Conservation (phyloP, 2,113 vertebrate species). For the Leptodactylus fuscus region DNA sequence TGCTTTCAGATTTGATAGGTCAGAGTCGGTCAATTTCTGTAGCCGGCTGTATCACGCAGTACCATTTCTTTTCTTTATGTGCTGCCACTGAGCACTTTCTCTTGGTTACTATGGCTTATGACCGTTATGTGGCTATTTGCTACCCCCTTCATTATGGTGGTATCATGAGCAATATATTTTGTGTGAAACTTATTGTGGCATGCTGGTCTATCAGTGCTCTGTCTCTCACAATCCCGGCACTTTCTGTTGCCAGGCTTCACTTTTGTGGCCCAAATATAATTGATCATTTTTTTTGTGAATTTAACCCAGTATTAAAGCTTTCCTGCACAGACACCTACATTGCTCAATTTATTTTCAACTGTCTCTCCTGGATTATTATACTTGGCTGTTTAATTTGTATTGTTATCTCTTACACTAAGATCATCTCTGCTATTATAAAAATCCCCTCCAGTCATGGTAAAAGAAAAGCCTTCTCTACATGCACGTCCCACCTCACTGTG, state of each 20-base stretch:
- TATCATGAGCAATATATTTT: conserved; percentile 21
- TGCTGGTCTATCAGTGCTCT: conserved; percentile 43
- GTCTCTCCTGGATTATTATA: conserved; percentile 40
- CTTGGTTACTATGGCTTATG: conserved; percentile 46
- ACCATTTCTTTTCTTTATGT: conserved; percentile 35
- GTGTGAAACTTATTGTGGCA: conserved; percentile 12
- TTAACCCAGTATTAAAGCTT: conserved; percentile 42
- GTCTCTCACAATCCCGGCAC: conserved; percentile 26
- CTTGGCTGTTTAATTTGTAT: conserved; percentile 45
- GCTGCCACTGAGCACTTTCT: conserved; percentile 45
- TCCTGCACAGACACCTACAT: conserved; percentile 40
- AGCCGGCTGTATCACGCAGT: conserved; percentile 34
- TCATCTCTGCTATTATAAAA: conserved; percentile 19
- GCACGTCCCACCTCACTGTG: conserved; percentile 31
- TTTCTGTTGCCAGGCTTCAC: conserved; percentile 13
- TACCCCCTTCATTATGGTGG: conserved; percentile 26
- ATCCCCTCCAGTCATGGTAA: conserved; percentile 25
- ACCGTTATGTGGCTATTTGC: conserved; percentile 48
- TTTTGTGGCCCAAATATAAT: conserved; percentile 53
- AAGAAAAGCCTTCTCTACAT: conserved; percentile 54
- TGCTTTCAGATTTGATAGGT: conserved; percentile 46
- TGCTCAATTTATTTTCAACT: conserved; percentile 35
- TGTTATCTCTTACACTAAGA: conserved; percentile 21
- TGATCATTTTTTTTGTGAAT: conserved; percentile 53
- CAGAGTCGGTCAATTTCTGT: conserved; percentile 59